Percentiles rank a stretch among this genome's conserved stretches.
These are phyloP conservation scores for Ophioderma brevispina DNA, from an alignment of 35 echinoderm and acorn worm genomes.

Conservation along the genomic window DNA sequence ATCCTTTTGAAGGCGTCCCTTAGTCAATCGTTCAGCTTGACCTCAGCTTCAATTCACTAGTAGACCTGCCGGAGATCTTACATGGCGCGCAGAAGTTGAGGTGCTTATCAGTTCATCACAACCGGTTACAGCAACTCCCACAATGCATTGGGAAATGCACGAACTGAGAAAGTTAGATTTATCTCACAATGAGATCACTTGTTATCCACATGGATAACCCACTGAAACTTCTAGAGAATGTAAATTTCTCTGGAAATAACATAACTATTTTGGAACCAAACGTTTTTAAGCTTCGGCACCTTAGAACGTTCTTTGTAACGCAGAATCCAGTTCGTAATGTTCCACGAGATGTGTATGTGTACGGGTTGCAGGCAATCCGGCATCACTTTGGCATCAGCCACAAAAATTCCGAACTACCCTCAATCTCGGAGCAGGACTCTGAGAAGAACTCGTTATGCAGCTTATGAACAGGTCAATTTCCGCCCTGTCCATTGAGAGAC, in stretches of 20 bases:
- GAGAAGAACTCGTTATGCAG: slow-evolving; percentile 44
- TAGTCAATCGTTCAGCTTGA: slow-evolving; percentile 45
- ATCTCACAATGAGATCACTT: slow-evolving; percentile 70
- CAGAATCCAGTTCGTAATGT: slow-evolving; percentile 84
- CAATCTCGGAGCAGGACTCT: neutral
- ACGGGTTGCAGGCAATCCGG: slow-evolving; percentile 81
- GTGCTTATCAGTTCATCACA: slow-evolving; percentile 50
- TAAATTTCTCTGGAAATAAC: slow-evolving; percentile 88
- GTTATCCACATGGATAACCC: slow-evolving; percentile 52
- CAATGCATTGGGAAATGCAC: slow-evolving; percentile 26
- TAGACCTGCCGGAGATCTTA: slow-evolving; percentile 54
- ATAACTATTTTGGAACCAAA: slow-evolving; percentile 32
- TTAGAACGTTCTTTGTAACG: slow-evolving; percentile 66
- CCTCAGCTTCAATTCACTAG: slow-evolving; percentile 70
- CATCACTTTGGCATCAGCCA: slow-evolving; percentile 57
- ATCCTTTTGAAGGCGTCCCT: neutral
- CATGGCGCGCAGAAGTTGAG: slow-evolving; percentile 32
- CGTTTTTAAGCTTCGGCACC: slow-evolving; percentile 26
- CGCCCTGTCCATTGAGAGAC: neutral
- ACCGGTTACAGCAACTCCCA: slow-evolving; percentile 42
- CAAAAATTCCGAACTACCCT: slow-evolving; percentile 18
- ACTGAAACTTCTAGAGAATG: slow-evolving; percentile 62
- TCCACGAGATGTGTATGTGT: slow-evolving; percentile 73
- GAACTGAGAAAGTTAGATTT: slow-evolving; percentile 59
- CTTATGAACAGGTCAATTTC: slow-evolving; percentile 39